Evolutionary conservation across 64 coral and sea anemone species (phyloP).

Genomic region (Astreopora myriophthalma): DNA sequence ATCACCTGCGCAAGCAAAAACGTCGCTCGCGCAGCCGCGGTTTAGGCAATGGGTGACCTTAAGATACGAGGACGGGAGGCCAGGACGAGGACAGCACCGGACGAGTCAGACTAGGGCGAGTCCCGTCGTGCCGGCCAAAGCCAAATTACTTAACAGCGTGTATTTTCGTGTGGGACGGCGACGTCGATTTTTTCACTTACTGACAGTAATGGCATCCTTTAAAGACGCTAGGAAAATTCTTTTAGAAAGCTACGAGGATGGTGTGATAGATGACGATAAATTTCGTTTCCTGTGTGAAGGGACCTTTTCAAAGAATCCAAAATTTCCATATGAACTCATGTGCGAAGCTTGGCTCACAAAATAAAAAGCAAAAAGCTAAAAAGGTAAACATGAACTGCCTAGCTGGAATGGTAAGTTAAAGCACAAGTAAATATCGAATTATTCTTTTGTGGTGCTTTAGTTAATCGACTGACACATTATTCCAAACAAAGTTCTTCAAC

Average conservation of each 20-base stretch:
- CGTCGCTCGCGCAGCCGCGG: too few relatives aligned
- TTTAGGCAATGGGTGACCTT: too few relatives aligned
- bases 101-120: background rate
- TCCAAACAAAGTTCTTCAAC: background rate
- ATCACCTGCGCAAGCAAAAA: too few relatives aligned
- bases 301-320: conserved; percentile 39
- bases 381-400: too few relatives aligned
- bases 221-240: too few relatives aligned
- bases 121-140: background rate
- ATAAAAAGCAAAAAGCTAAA: too few relatives aligned
- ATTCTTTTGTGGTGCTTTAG: background rate
- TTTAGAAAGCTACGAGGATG: background rate
- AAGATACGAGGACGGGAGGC: too few relatives aligned
- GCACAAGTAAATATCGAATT: background rate
- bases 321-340: conserved; percentile 53
- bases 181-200: background rate
- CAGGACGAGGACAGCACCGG: background rate
- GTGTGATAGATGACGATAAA: background rate
- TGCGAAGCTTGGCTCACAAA: too few relatives aligned
- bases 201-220: too few relatives aligned
- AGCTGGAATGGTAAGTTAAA: too few relatives aligned
- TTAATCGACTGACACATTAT: background rate
- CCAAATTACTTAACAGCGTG: background rate
- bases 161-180: conserved; percentile 12
- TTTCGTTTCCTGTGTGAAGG: background rate